Conservation (phyloP, 2,113 vertebrate genomes). For the Noturus placidus region DNA sequence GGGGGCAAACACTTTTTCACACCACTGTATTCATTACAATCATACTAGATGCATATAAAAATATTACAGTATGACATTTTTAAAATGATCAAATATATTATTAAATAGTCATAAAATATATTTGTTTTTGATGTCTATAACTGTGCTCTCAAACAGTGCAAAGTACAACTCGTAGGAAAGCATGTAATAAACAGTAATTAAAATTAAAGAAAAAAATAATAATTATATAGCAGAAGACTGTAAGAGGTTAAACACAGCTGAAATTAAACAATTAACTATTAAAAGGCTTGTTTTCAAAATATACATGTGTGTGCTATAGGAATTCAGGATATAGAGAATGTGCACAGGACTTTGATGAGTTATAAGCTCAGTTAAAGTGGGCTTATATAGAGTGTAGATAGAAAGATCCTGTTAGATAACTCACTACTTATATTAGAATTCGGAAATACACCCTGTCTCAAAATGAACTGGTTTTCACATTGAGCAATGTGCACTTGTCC, state of each 20-base stretch:
- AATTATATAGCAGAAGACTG: not conserved
- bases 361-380: slow-evolving; percentile 42
- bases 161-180: not conserved
- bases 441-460: not conserved
- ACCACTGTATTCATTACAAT: not conserved
- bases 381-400: slow-evolving; percentile 50
- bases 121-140: not conserved
- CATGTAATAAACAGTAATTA: not conserved
- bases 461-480: not conserved
- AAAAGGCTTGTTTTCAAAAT: not conserved
- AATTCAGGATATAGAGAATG: not conserved
- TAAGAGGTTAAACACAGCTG: not conserved
- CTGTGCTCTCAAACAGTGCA: not conserved
- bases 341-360: slow-evolving; percentile 14
- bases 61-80: not conserved
- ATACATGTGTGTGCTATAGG: not conserved
- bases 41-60: not conserved
- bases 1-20: too few species aligned
- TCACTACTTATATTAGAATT: not conserved
- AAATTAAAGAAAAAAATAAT: not conserved
- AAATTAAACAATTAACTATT: not conserved
- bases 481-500: not conserved
- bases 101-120: not conserved
- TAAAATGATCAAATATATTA: not conserved
- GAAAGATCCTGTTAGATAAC: slow-evolving; percentile 53